Evolutionary conservation across 2,797 vertebrate species (phyloP).

Genomic region (Eleutherodactylus coqui): DNA sequence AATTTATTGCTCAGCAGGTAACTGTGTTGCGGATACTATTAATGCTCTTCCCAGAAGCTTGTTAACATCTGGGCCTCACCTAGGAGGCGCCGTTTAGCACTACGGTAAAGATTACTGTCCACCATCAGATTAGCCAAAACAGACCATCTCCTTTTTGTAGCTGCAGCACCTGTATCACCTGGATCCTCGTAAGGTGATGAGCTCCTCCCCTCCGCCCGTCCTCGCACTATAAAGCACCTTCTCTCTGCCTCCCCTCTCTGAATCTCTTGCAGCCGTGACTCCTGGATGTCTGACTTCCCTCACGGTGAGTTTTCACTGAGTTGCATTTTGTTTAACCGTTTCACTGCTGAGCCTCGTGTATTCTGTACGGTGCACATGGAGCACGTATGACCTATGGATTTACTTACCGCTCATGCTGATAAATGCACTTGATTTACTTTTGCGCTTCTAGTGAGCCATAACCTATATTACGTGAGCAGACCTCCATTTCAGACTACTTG

Average conservation of each 20-base stretch:
- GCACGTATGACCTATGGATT: too few species aligned
- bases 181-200: slow-evolving; percentile 30
- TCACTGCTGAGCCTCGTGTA: too few species aligned
- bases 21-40: neutral
- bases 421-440: too few species aligned
- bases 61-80: neutral
- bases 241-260: slow-evolving; percentile 4
- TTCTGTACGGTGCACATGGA: too few species aligned
- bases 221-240: slow-evolving; percentile 51
- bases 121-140: neutral
- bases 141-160: neutral
- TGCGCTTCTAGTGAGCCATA: too few species aligned
- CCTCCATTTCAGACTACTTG: too few species aligned
- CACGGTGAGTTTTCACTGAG: slow-evolving; percentile 28
- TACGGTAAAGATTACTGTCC: neutral
- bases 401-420: too few species aligned
- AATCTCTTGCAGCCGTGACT: neutral
- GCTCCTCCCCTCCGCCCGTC: slow-evolving; percentile 45
- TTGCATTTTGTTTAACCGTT: neutral
- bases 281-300: neutral
- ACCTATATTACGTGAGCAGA: too few species aligned
- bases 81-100: neutral
- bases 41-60: neutral
- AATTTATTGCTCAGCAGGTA: neutral
- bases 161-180: neutral